A percentile compares a stretch with the other conserved stretches of the same genome.
Conservation (phyloP, 2,113 vertebrate genomes). For the Hippocampus comes region DNA sequence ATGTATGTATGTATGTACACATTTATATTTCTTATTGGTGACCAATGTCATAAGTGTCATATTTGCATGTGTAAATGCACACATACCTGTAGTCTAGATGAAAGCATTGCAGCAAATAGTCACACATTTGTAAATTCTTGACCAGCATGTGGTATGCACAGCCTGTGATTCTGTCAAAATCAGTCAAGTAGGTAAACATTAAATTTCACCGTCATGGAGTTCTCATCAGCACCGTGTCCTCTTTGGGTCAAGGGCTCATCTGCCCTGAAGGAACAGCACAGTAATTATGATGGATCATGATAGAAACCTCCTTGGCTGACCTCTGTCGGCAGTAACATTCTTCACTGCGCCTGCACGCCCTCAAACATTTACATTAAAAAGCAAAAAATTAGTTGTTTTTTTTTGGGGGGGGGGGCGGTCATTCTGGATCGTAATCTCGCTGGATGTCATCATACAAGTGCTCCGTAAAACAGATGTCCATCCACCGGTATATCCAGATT, state of each 20-base stretch:
- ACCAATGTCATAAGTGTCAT: not conserved
- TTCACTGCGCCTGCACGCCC: constrained; percentile 14
- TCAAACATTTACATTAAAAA: not conserved
- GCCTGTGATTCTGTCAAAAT: constrained; percentile 20
- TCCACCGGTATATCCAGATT: too few relatives aligned
- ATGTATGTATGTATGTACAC: too few relatives aligned
- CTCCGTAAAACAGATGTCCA: too few relatives aligned
- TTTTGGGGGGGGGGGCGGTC: too few relatives aligned
- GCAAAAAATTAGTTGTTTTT: too few relatives aligned
- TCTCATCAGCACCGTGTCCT: constrained; percentile 42
- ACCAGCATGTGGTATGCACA: not conserved
- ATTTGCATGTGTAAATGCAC: not conserved
- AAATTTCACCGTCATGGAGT: constrained; percentile 47
- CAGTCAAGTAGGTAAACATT: constrained; percentile 48
- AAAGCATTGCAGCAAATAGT: not conserved
- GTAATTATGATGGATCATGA: constrained; percentile 61
- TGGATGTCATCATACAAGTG: too few relatives aligned
- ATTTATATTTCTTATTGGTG: too few relatives aligned
- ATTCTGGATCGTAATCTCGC: too few relatives aligned
- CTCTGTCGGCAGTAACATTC: constrained; percentile 37
- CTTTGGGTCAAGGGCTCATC: constrained; percentile 49
- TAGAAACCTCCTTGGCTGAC: constrained; percentile 59
- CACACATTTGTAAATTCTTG: constrained; percentile 2
- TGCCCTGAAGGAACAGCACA: constrained; percentile 45
- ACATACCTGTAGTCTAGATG: not conserved